Conservation (phyloP, 1,140 invertebrate genomes). For the Atta cephalotes region DNA sequence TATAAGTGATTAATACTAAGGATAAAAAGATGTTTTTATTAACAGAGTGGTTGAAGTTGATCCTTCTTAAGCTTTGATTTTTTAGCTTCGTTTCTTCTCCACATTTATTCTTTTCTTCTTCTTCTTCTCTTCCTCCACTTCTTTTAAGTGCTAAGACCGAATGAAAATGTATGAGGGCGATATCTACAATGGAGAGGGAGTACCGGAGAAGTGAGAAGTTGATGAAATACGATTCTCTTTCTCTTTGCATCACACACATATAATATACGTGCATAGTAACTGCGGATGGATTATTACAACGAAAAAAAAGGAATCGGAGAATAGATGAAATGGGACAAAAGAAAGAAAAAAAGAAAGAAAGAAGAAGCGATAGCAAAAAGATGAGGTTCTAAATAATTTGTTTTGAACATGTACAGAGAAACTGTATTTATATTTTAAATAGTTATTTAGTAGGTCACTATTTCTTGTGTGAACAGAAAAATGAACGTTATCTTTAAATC, state of each 20-base stretch:
- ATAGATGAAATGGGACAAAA: slow-evolving; percentile 10
- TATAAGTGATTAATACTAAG: slow-evolving; percentile 73
- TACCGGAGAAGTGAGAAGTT: slow-evolving; percentile 35
- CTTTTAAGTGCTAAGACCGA: slow-evolving; percentile 66
- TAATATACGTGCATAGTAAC: slow-evolving; percentile 72
- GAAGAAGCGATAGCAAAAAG: not conserved
- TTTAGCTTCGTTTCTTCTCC: slow-evolving; percentile 16
- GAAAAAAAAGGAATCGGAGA: slow-evolving; percentile 35
- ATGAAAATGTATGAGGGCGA: slow-evolving; percentile 77
- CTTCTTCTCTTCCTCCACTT: slow-evolving; percentile 28
- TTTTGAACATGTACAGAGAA: slow-evolving; percentile 53
- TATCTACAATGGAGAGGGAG: slow-evolving; percentile 61
- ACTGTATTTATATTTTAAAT: slow-evolving; percentile 51
- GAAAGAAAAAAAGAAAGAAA: not conserved
- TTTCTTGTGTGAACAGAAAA: not conserved
- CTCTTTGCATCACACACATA: slow-evolving; percentile 67
- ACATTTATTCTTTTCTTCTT: slow-evolving; percentile 6
- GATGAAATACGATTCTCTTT: slow-evolving; percentile 72
- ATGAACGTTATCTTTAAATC: slow-evolving; percentile 9
- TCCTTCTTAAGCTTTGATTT: slow-evolving; percentile 32
- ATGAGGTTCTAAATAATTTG: slow-evolving; percentile 40
- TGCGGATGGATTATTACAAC: slow-evolving; percentile 56
- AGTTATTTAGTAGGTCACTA: not conserved
- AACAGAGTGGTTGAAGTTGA: slow-evolving; percentile 57
- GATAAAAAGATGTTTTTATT: slow-evolving; percentile 74